Percentiles rank a stretch among this genome's conserved stretches.
Evolutionary conservation across 2,113 vertebrate genomes (phyloP).

Genomic region (Emydocephalus ijimae): DNA sequence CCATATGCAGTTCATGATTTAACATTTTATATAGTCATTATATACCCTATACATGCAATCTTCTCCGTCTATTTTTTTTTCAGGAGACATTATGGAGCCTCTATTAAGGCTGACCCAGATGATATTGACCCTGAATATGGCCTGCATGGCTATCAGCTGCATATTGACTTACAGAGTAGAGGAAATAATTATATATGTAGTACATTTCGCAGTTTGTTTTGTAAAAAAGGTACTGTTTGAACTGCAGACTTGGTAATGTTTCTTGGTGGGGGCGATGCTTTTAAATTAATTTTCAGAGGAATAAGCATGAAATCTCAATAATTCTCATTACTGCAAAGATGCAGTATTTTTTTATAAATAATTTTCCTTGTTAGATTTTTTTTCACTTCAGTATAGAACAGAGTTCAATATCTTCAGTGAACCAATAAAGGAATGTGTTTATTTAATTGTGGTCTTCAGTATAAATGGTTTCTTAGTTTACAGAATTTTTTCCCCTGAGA

Average conservation of each 20-base stretch:
- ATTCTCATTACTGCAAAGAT: background rate
- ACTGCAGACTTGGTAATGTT: background rate
- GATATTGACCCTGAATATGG: conserved; percentile 82
- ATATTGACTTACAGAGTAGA: conserved; percentile 78
- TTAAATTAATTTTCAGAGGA: background rate
- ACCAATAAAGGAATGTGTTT: background rate
- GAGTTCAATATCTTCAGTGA: background rate
- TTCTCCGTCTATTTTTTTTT: background rate
- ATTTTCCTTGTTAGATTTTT: background rate
- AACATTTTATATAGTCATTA: background rate
- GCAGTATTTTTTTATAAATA: background rate
- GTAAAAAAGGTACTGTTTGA: conserved; percentile 77
- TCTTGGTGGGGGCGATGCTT: fast-evolving
- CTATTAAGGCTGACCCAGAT: conserved; percentile 63
- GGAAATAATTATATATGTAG: conserved; percentile 71
- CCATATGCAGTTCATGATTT: background rate
- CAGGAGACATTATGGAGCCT: conserved; percentile 61
- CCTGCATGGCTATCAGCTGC: conserved; percentile 81
- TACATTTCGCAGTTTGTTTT: conserved; percentile 76
- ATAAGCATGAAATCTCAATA: conserved; percentile 5
- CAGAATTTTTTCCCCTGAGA: background rate
- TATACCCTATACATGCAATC: background rate
- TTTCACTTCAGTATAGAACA: background rate
- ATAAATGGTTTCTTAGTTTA: background rate
- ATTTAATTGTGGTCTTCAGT: background rate